Base-by-base conservation (phyloP, 2,797 vertebrate species). In the Gallinago nigripennis region DNA sequence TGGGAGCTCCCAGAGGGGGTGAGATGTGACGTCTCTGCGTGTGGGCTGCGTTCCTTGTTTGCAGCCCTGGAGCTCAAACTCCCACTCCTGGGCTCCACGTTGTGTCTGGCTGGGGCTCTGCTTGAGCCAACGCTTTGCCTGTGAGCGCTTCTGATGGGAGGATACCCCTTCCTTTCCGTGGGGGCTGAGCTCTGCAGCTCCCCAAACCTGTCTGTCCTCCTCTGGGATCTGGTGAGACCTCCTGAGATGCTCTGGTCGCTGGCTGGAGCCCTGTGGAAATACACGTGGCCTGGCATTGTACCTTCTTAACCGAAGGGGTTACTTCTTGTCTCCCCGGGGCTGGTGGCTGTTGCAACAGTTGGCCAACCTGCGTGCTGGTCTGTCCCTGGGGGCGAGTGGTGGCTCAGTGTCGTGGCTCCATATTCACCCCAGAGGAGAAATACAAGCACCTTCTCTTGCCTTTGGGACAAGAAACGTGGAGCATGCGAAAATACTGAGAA, bases 11-110 rank as follows among this genome's bases (percentile, higher is more conserved):
- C 37, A 20, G 68, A 20, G 19, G 8, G 35, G 35, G 7, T 3
- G 53, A 68, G 27, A 31, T 68, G 43, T 53, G 48, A 68, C 0
- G 1, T 75, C 17, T 77, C 68, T 16, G 4, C 0, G 0, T 1
- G 1, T 51, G 60, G 69, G 72, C 51, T 82, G 71, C 1, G 0
- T 77, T 72, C 27, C 24, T 50, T 88, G 43, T 88, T 94, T 91
- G 88, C 24, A 90, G 60, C 60, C 60, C 76, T 4, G 21, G 61
- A 85, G 72, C 76, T 88, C 45, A 31, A 45, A 86, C 92, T 91
- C 65, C 45, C 45, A 75, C 53, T 83, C 28, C 33, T 60, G 46
- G 24, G 61, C 72, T 92, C 30, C 1, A 2, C 2, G 2, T 57
- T 79, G 27, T 76, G 78, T 43, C 78, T 91, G 75, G 16, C 35